Conservation (phyloP, 2,888 invertebrate species). For the Taenaris catops region DNA sequence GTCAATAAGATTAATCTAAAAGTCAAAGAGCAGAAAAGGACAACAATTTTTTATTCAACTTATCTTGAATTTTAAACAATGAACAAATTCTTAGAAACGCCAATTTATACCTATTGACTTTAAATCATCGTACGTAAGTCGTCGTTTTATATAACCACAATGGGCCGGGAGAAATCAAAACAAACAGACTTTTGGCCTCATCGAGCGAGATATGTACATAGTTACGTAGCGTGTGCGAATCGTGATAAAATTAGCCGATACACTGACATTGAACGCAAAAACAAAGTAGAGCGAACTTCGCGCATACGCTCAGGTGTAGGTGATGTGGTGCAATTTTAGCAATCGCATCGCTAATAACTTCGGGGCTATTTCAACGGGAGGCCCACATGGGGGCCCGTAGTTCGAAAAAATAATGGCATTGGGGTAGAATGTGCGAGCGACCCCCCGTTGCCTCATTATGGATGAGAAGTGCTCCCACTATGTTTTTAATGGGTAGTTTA, state of each 20-base stretch:
- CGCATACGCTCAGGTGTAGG: conserved; percentile 62
- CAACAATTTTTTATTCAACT: too few relatives aligned
- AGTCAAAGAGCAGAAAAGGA: too few relatives aligned
- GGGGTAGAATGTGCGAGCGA: too few relatives aligned
- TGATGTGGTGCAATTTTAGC: conserved; percentile 48
- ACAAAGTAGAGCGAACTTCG: conserved; percentile 66
- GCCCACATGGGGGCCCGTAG: conserved; percentile 48
- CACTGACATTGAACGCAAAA: conserved; percentile 78
- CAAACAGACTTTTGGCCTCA: conserved; percentile 68
- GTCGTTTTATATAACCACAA: conserved; percentile 30
- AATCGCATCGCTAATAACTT: conserved; percentile 42
- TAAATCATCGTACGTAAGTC: conserved; percentile 11
- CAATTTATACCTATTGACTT: too few relatives aligned
- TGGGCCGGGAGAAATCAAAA: conserved; percentile 58
- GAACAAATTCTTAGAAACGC: too few relatives aligned
- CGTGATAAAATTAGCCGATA: conserved; percentile 77
- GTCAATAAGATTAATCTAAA: too few relatives aligned
- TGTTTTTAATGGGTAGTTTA: too few relatives aligned
- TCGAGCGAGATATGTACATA: conserved; percentile 48
- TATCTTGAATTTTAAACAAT: too few relatives aligned
- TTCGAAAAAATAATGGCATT: too few relatives aligned
- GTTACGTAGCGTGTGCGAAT: conserved; percentile 63
- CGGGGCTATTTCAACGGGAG: conserved; percentile 28
- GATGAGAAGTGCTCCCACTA: too few relatives aligned
- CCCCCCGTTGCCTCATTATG: too few relatives aligned